These are phyloP conservation scores for Brevipalpus yothersi DNA, from an alignment of 1,140 invertebrate species.

Conservation along the genomic window DNA sequence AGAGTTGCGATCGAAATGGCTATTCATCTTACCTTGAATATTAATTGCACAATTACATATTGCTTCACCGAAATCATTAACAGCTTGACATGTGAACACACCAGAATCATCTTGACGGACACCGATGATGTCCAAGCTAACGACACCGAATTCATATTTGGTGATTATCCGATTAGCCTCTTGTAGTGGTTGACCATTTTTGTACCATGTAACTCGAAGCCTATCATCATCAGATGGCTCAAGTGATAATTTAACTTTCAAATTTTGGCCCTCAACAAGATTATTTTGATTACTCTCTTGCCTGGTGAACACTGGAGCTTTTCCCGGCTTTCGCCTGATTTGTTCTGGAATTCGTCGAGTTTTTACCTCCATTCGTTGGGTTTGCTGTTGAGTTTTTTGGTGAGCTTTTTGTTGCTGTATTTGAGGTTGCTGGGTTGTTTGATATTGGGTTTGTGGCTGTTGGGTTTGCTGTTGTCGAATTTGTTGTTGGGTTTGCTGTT, in stretches of 20 bases:
- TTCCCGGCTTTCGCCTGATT: constrained; percentile 30
- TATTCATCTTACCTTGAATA: constrained; percentile 23
- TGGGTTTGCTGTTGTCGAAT: too few relatives aligned
- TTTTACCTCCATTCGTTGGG: background rate
- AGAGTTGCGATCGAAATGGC: too few relatives aligned
- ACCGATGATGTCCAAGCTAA: constrained; percentile 43
- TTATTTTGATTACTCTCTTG: constrained; percentile 53
- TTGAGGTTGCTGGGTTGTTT: too few relatives aligned
- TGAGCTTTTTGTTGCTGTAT: too few relatives aligned
- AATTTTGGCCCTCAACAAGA: constrained; percentile 49
- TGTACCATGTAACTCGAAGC: constrained; percentile 64
- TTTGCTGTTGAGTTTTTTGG: background rate
- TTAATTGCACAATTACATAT: constrained; percentile 57
- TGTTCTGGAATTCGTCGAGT: background rate
- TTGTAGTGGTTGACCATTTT: constrained; percentile 61
- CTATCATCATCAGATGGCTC: constrained; percentile 73
- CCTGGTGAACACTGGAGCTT: constrained; percentile 74
- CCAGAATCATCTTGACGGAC: constrained; percentile 61
- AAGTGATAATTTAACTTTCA: constrained; percentile 36
- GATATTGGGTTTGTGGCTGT: too few relatives aligned
- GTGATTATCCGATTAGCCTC: constrained; percentile 43
- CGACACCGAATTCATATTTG: constrained; percentile 63
- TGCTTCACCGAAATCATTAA: constrained; percentile 18
- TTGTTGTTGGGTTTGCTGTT: too few relatives aligned
- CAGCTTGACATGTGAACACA: constrained; percentile 70